Evolutionary conservation across 2,797 vertebrate genomes (phyloP).

Genomic region (Botia almorhae): DNA sequence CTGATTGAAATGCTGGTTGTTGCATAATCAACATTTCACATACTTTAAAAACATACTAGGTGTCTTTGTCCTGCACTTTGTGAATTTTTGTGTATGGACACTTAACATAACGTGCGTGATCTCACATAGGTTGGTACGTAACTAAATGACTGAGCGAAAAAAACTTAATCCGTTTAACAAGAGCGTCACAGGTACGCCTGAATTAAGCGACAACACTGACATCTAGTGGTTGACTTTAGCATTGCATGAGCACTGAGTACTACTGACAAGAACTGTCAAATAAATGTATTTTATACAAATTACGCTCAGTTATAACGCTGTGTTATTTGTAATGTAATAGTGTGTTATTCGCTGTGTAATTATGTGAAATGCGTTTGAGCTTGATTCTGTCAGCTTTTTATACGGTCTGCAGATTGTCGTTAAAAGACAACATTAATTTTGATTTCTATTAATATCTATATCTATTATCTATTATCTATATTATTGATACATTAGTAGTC

Average conservation of each 20-base stretch:
- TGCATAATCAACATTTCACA: neutral
- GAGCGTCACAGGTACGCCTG: neutral
- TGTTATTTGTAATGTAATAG: too few relatives aligned
- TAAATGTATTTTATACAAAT: too few relatives aligned
- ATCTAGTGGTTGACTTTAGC: constrained; percentile 13
- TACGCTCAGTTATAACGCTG: neutral
- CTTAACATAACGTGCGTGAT: neutral
- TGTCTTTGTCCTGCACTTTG: neutral
- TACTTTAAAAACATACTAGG: neutral
- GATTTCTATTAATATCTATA: too few relatives aligned
- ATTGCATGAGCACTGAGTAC: neutral
- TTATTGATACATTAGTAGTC: neutral
- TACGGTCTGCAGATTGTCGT: too few relatives aligned
- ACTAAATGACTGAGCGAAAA: neutral
- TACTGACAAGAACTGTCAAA: neutral
- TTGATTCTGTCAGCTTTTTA: neutral
- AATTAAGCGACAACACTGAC: neutral
- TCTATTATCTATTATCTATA: too few relatives aligned
- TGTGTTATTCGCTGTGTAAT: too few relatives aligned
- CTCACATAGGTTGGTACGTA: neutral
- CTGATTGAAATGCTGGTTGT: neutral
- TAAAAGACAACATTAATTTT: neutral
- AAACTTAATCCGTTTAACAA: too few relatives aligned
- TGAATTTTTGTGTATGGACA: neutral
- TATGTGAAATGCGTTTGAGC: neutral